A percentile compares a stretch with the other conserved stretches of the same genome.
Evolutionary conservation across 2,888 invertebrate species (phyloP).

Genomic region (Molorchus minor): DNA sequence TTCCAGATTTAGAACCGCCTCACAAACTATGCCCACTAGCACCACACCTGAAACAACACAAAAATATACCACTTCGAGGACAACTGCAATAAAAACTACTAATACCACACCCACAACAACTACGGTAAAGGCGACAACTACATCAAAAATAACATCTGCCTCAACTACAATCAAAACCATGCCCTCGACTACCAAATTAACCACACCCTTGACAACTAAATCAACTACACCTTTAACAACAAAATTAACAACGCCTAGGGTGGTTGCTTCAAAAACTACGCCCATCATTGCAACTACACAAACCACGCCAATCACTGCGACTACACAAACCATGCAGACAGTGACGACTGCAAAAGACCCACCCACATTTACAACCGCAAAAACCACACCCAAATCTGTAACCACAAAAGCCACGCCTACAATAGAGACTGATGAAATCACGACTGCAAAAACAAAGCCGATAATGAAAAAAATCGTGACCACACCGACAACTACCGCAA

Average conservation of each 20-base stretch:
- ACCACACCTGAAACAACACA: background rate
- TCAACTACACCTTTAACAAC: background rate
- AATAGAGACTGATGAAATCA: background rate
- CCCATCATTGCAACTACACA: background rate
- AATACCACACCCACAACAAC: slow-evolving; percentile 11
- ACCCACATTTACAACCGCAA: background rate
- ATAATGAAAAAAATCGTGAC: slow-evolving; percentile 8
- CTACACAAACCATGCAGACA: background rate
- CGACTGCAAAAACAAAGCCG: background rate
- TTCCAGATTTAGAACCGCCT: background rate
- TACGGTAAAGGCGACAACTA: background rate
- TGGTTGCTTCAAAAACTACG: background rate
- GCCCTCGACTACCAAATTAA: slow-evolving; percentile 8
- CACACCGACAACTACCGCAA: no score
- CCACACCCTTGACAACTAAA: slow-evolving; percentile 26
- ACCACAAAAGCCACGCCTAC: slow-evolving; percentile 19
- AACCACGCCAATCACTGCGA: background rate
- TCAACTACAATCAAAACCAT: slow-evolving; percentile 9
- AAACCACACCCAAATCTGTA: slow-evolving; percentile 18
- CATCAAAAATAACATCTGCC: background rate
- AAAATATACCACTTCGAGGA: background rate
- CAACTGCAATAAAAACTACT: slow-evolving; percentile 4
- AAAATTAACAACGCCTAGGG: slow-evolving; percentile 10
- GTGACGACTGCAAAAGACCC: slow-evolving; percentile 11
- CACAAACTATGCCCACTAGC: background rate